Conservation (phyloP, 2,113 vertebrate genomes). For the Litocranius walleri region DNA sequence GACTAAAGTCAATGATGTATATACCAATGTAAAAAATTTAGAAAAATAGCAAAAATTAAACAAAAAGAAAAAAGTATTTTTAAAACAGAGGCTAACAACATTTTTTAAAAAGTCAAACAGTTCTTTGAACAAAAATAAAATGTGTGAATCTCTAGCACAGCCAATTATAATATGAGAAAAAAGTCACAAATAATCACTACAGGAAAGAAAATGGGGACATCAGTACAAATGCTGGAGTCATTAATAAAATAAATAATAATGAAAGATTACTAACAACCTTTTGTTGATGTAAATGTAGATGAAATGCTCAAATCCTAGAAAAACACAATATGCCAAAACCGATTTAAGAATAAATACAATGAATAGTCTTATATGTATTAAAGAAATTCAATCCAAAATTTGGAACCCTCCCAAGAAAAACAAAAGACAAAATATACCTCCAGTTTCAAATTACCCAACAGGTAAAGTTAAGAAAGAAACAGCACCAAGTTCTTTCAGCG, state of each 20-base stretch:
- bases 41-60: neutral
- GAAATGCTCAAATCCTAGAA: neutral
- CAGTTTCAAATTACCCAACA: neutral
- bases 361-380: neutral
- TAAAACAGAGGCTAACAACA: neutral
- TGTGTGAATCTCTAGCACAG: neutral
- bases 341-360: neutral
- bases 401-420: neutral
- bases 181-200: neutral
- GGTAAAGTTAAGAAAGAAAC: neutral
- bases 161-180: neutral
- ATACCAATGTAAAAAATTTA: neutral
- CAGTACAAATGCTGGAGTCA: neutral
- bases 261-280: neutral
- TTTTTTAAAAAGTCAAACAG: neutral
- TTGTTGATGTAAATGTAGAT: neutral
- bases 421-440: neutral
- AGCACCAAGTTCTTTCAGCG: neutral
- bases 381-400: neutral
- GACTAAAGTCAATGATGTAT: neutral
- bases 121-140: neutral
- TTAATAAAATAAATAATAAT: neutral
- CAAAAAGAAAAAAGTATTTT: neutral
- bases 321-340: neutral
- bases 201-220: neutral